Percentiles rank a stretch among this genome's conserved stretches.
Evolutionary conservation across 1,140 invertebrate species (phyloP).

Genomic region (Bombus waltoni): DNA sequence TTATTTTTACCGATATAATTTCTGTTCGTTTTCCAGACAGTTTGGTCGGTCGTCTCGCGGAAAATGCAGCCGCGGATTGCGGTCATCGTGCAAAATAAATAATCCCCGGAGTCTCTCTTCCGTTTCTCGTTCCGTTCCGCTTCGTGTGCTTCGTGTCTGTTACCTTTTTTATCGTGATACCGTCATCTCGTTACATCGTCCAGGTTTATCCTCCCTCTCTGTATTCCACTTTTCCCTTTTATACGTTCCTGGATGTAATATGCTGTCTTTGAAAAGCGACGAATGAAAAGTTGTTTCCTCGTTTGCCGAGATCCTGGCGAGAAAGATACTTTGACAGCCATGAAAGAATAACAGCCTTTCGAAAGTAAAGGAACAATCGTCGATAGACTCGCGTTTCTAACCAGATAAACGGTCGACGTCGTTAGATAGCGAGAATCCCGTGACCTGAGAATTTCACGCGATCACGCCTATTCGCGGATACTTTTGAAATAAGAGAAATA

Average conservation of each 20-base stretch:
- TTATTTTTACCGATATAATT: conserved; percentile 77
- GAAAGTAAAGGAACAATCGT: neutral
- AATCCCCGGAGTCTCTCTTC: conserved; percentile 75
- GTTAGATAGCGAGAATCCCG: neutral
- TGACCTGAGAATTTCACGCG: neutral
- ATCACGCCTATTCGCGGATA: neutral
- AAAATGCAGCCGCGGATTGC: conserved; percentile 74
- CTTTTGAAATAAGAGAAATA: too few species aligned
- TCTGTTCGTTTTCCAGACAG: conserved; percentile 81
- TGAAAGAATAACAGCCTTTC: neutral
- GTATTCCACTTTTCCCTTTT: neutral
- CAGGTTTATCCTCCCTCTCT: neutral
- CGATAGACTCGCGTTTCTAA: neutral
- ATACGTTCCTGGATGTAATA: neutral
- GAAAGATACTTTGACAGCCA: neutral
- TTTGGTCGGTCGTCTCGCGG: conserved; percentile 69
- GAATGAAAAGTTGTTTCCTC: conserved; percentile 5
- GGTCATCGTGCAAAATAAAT: conserved; percentile 77
- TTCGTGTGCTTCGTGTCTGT: conserved; percentile 53
- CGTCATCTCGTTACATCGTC: conserved; percentile 57
- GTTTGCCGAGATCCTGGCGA: neutral
- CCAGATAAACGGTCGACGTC: neutral
- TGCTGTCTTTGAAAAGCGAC: conserved; percentile 7
- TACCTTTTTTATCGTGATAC: conserved; percentile 56
- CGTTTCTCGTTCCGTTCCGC: conserved; percentile 67